Base-by-base conservation (phyloP, 2,888 invertebrate species). In the Brenthis hecate region DNA sequence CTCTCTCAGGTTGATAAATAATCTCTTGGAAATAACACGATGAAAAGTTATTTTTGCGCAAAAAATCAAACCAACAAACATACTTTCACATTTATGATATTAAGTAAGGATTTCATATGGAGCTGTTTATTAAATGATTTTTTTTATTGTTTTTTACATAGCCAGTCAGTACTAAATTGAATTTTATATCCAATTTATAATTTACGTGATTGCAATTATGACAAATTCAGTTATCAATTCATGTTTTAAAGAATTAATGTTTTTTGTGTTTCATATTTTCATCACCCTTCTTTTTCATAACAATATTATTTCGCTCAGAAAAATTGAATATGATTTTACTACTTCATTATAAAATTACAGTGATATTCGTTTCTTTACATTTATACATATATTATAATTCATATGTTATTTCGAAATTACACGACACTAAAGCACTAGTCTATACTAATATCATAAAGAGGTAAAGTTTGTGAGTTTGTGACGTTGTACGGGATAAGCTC, bases 131-230 rank as follows among this genome's bases (percentile, higher is more conserved):
- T 58, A 48, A 66, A 66, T 56, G 11, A 65, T 68, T 66, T 65
- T 65, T 68, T 68, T 68, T 62, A 71, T 73, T 72, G 69, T 69
- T 69, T 73, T 65, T 62, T 70, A 68, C 63, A 69, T 56, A 70
- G 67, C 51, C 65, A 47, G 53, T 65, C 58, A 60, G 68, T 43
- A 60, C 36, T 63, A 51, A 70, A 72, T 72, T 70, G 53, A 72
- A 56, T 72, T 68, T 72, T 56, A 48, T 67, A 70, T 70, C 66
- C 57, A 68, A 58, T 68, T 71, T 68, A 51, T 67, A 43, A 53
- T 65, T 69, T 72, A 63, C 73, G 70, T 70, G 72, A 72, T 72
- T 72, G 72, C 69, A 72, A 73, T 73, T 73, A 67, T 60, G 56
- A 72, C 55, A 56, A 66, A 72, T 68, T 70, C 63, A 28, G 64